These are phyloP conservation scores for Alligator mississippiensis DNA, from an alignment of 2,113 vertebrate genomes.

Conservation along the genomic window DNA sequence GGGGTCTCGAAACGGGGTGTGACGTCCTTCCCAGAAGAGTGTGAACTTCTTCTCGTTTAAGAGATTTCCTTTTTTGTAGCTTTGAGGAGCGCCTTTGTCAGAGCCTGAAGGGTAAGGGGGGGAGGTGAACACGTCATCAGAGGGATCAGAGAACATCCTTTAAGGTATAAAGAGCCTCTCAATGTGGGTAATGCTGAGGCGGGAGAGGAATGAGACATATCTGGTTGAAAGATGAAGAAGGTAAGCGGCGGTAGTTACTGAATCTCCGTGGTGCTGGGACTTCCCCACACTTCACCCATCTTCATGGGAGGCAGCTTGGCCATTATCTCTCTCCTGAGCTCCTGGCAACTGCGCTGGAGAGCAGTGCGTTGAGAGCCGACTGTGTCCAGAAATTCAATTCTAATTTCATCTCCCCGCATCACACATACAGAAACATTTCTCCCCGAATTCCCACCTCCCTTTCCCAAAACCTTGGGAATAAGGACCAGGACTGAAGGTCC, in stretches of 20 bases:
- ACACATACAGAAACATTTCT: background rate
- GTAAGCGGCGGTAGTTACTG: slow-evolving; percentile 55
- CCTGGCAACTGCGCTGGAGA: background rate
- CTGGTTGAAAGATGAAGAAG: background rate
- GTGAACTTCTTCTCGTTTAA: background rate
- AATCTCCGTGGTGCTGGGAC: slow-evolving; percentile 64
- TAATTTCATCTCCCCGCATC: background rate
- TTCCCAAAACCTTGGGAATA: background rate
- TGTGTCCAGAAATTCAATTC: background rate
- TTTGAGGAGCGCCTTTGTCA: no score
- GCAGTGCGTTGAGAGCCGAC: background rate
- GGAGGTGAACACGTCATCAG: background rate
- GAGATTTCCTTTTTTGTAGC: background rate
- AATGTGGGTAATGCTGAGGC: background rate
- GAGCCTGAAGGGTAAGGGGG: background rate
- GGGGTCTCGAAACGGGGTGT: background rate
- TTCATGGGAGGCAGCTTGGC: background rate
- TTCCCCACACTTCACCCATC: slow-evolving; percentile 58
- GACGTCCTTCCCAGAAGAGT: background rate
- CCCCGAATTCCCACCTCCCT: background rate
- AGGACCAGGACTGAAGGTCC: no score
- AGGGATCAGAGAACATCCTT: background rate
- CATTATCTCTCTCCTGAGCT: background rate
- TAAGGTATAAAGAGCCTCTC: background rate
- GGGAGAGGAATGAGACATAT: background rate